Evolutionary conservation across 2,888 invertebrate species (phyloP).

Genomic region (Hyles lineata): DNA sequence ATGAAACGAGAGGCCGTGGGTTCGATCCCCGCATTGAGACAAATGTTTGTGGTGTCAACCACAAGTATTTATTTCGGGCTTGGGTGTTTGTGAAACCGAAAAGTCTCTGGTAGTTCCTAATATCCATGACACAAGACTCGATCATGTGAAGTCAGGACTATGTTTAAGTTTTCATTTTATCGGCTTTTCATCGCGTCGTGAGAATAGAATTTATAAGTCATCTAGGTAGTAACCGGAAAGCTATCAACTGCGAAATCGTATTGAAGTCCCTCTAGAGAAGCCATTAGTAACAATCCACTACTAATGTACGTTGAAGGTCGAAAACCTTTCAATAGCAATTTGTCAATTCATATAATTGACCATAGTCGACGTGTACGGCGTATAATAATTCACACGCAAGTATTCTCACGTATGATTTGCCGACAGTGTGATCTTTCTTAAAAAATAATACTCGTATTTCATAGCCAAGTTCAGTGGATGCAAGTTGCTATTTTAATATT

Average conservation of each 20-base stretch:
- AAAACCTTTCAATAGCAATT: conserved; percentile 65
- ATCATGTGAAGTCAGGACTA: no score
- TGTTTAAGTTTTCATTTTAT: no score
- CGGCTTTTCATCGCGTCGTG: no score
- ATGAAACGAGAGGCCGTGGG: no score
- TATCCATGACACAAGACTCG: no score
- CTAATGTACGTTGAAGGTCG: conserved; percentile 53
- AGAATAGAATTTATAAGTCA: neutral
- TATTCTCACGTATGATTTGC: conserved; percentile 51
- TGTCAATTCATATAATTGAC: conserved; percentile 62
- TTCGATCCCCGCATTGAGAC: no score
- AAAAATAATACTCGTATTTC: conserved; percentile 6
- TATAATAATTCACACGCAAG: conserved; percentile 54
- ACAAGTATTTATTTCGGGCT: no score
- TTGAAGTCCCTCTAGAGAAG: neutral
- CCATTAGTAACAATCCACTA: conserved; percentile 23
- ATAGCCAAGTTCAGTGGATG: conserved; percentile 5
- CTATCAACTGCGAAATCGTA: neutral
- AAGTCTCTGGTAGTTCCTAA: no score
- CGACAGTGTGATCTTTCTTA: conserved; percentile 38
- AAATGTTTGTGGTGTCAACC: no score
- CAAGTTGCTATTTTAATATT: neutral
- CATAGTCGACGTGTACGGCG: conserved; percentile 53
- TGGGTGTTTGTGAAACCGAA: no score
- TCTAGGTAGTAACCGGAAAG: neutral